Evolutionary conservation across 2,113 vertebrate genomes (phyloP).

Genomic region (Gavia stellata): DNA sequence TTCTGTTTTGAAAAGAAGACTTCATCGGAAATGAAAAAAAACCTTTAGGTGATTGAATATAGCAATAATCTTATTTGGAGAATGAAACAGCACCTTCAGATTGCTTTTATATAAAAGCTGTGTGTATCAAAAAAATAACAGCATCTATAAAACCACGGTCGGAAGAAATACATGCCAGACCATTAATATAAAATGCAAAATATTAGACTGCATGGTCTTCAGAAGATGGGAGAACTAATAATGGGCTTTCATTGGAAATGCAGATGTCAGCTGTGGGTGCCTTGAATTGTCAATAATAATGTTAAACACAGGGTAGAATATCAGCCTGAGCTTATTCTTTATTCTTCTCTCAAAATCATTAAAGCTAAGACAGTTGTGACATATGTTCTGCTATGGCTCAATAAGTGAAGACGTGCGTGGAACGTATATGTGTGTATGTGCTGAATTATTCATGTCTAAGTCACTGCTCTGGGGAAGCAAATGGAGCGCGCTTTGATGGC

Average conservation of each 20-base stretch:
- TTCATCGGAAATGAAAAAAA: background rate
- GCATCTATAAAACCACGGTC: background rate
- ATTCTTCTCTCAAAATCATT: constrained; percentile 45
- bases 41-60: background rate
- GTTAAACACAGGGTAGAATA: constrained; percentile 51
- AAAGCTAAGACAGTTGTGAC: constrained; percentile 54
- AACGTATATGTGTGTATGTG: background rate
- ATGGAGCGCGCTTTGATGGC: background rate
- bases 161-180: background rate
- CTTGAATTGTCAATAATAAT: constrained; percentile 48
- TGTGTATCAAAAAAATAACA: background rate
- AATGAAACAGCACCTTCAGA: background rate
- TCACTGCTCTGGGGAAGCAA: background rate
- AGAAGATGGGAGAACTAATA: constrained; percentile 24
- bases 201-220: background rate
- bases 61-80: background rate
- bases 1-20: background rate
- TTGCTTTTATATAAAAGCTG: background rate
- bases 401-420: constrained; percentile 11
- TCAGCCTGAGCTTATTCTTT: constrained; percentile 18
- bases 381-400: constrained; percentile 17
- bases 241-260: constrained; percentile 48
- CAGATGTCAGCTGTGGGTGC: constrained; percentile 61
- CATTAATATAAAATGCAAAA: background rate
- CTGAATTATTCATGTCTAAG: constrained; percentile 37